Evolutionary conservation across 1,140 invertebrate species (phyloP).

Genomic region (Pygmarrhopalites habei): DNA sequence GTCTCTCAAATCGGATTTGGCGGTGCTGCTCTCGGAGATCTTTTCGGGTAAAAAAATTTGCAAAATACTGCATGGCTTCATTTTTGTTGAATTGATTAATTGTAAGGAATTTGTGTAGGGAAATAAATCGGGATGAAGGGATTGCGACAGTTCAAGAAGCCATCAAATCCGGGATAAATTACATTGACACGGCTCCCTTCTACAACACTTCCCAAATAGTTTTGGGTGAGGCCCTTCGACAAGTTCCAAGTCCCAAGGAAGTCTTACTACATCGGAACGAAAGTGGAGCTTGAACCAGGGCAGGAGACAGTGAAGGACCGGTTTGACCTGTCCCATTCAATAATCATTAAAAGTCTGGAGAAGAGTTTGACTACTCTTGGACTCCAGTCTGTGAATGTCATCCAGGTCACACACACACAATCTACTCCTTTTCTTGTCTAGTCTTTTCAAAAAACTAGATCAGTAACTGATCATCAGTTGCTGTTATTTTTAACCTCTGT

Average conservation of each 20-base stretch:
- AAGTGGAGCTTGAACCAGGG: conserved; percentile 69
- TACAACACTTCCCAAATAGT: conserved; percentile 65
- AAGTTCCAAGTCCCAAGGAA: conserved; percentile 69
- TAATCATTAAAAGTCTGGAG: conserved; percentile 66
- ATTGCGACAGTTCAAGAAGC: background rate
- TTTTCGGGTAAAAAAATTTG: too few relatives aligned
- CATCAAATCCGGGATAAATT: conserved; percentile 75
- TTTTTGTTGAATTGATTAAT: too few relatives aligned
- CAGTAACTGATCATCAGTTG: too few relatives aligned
- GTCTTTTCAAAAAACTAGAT: too few relatives aligned
- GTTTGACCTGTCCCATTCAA: conserved; percentile 79
- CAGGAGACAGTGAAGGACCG: conserved; percentile 60
- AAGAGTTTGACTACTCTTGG: conserved; percentile 65
- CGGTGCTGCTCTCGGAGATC: background rate
- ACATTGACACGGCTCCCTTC: conserved; percentile 64
- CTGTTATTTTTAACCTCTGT: too few relatives aligned
- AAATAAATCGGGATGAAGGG: background rate
- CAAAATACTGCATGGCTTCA: too few relatives aligned
- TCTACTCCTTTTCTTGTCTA: too few relatives aligned
- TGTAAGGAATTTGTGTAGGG: background rate
- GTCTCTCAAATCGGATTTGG: background rate
- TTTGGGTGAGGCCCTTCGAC: conserved; percentile 73
- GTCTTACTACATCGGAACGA: conserved; percentile 83
- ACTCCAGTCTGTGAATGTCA: conserved; percentile 77
- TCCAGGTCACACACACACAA: too few relatives aligned